Percentiles rank a stretch among this genome's conserved stretches.
Conservation (phyloP, 2,797 vertebrate species). For the Prunella strophiata region DNA sequence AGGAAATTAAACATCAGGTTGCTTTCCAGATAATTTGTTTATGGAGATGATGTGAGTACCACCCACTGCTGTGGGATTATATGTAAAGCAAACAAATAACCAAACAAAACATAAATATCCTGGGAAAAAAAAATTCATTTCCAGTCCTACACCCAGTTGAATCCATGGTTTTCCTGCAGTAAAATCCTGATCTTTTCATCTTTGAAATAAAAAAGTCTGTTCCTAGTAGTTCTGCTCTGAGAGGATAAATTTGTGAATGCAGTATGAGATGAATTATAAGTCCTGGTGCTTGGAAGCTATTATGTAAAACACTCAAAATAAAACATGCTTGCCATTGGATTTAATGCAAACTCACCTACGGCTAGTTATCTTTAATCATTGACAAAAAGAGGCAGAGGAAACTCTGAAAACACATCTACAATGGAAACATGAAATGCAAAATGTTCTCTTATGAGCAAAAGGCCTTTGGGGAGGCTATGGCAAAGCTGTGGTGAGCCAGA, state of each 20-base stretch:
- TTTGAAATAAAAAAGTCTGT: neutral
- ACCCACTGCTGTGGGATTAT: neutral
- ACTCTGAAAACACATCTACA: neutral
- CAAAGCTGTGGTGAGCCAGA: neutral
- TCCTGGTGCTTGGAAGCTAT: neutral
- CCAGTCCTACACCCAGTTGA: neutral
- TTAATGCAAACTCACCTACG: neutral
- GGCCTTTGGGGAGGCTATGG: neutral
- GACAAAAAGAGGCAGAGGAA: neutral
- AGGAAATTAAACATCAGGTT: conserved; percentile 33
- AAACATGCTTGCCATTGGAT: neutral
- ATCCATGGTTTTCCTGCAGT: neutral
- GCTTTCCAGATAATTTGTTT: conserved; percentile 55
- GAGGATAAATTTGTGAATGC: neutral
- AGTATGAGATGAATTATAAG: neutral
- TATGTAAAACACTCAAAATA: neutral
- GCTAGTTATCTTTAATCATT: neutral
- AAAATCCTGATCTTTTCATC: neutral
- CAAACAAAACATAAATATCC: neutral
- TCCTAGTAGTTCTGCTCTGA: neutral
- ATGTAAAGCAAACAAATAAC: conserved; percentile 40
- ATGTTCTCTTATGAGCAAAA: neutral
- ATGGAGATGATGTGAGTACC: conserved; percentile 29
- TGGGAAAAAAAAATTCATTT: neutral
- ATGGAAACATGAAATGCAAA: neutral